Conservation (phyloP, 2,113 vertebrate genomes). For the Pandion haliaetus region DNA sequence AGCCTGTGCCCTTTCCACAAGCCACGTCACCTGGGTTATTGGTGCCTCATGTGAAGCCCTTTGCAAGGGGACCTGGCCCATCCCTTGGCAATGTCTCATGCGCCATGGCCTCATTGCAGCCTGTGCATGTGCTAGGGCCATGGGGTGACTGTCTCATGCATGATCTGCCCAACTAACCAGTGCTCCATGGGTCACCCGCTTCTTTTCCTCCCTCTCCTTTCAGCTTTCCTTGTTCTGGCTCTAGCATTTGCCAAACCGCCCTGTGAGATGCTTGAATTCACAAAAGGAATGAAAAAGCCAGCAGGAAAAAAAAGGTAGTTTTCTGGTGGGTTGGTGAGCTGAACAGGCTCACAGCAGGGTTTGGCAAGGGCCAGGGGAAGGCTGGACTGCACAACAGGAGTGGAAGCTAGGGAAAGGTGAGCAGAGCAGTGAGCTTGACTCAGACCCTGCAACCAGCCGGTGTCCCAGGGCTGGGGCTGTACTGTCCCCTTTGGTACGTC, state of each 20-base stretch:
- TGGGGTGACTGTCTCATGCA: neutral
- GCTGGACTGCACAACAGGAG: neutral
- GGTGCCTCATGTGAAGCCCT: neutral
- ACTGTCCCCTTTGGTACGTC: neutral
- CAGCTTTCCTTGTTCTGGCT: neutral
- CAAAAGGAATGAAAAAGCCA: neutral
- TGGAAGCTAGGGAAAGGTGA: neutral
- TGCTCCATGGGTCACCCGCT: neutral
- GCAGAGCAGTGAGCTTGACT: neutral
- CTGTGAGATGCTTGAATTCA: neutral
- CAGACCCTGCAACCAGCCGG: neutral
- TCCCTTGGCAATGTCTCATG: neutral
- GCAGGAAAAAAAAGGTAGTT: neutral
- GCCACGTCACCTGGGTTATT: neutral
- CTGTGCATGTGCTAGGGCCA: rapidly evolving
- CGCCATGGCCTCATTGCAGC: neutral
- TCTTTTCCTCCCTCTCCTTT: neutral
- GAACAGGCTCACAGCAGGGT: neutral
- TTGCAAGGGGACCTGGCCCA: neutral
- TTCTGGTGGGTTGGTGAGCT: neutral
- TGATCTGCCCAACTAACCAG: neutral
- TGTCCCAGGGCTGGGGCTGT: neutral
- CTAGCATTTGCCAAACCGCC: neutral
- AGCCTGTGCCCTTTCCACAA: neutral
- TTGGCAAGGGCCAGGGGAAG: neutral